Percentiles rank a stretch among this genome's conserved stretches.
These are phyloP conservation scores for Syrmaticus mikado DNA, from an alignment of 2,113 vertebrate genomes.

Conservation along the genomic window DNA sequence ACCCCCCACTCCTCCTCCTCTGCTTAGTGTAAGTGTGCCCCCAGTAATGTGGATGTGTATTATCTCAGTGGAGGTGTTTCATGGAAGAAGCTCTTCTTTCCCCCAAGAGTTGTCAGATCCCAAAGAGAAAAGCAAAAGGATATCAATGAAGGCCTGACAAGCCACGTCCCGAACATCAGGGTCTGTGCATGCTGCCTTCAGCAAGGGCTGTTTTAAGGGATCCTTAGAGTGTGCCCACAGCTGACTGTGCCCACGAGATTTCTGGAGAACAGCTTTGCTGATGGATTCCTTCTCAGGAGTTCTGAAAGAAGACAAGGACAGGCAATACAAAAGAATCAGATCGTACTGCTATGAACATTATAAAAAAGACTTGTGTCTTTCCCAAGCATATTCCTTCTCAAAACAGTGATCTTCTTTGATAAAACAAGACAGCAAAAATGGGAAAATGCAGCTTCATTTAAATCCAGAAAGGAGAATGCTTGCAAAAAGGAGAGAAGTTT, in stretches of 20 bases:
- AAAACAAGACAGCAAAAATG: neutral
- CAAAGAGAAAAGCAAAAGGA: constrained; percentile 79
- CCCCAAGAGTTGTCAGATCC: neutral
- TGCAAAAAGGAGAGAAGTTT: neutral
- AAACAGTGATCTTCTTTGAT: neutral
- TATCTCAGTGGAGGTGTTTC: neutral
- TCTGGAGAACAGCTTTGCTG: constrained; percentile 84
- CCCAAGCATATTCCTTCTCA: neutral
- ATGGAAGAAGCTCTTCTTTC: neutral
- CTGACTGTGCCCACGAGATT: constrained; percentile 79
- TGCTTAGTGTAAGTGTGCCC: neutral
- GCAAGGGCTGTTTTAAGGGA: constrained; percentile 90
- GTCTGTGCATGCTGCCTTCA: constrained; percentile 81
- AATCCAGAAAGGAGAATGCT: neutral
- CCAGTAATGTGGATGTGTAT: neutral
- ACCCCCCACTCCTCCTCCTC: neutral
- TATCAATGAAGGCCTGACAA: constrained; percentile 93
- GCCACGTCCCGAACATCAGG: constrained; percentile 85
- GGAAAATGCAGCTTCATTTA: neutral
- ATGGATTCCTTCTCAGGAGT: constrained; percentile 86
- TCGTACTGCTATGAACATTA: neutral
- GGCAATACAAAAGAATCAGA: neutral
- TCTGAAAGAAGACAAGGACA: constrained; percentile 69
- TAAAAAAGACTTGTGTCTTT: neutral
- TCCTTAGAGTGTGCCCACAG: constrained; percentile 90